Conservation (phyloP, 2,888 invertebrate genomes). For the Anticlea derivata region DNA sequence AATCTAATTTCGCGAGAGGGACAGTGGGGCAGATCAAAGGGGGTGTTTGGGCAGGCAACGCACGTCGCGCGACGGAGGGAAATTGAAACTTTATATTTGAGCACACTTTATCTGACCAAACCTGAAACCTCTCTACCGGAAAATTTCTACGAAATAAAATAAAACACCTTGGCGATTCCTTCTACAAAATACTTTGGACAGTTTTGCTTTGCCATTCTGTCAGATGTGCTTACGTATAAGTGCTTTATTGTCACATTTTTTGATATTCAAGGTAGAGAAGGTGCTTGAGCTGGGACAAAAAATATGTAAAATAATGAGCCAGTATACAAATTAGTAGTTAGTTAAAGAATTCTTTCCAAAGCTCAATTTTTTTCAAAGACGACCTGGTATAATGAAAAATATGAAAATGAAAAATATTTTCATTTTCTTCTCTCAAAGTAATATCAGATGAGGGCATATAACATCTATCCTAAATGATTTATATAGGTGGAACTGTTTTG, state of each 20-base stretch:
- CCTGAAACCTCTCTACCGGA: constrained; percentile 61
- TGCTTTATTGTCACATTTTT: constrained; percentile 1
- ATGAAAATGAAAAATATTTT: too few relatives aligned
- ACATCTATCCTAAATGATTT: too few relatives aligned
- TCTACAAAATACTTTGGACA: constrained; percentile 10
- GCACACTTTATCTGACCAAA: constrained; percentile 75
- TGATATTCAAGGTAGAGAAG: too few relatives aligned
- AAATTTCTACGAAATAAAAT: constrained; percentile 72
- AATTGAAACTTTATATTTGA: constrained; percentile 82
- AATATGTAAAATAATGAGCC: too few relatives aligned
- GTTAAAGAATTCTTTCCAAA: too few relatives aligned
- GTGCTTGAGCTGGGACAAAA: too few relatives aligned
- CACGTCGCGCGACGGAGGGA: constrained; percentile 65
- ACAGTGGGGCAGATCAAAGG: constrained; percentile 53
- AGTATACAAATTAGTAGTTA: too few relatives aligned
- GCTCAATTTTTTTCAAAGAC: too few relatives aligned
- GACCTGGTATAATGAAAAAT: too few relatives aligned
- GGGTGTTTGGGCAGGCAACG: constrained; percentile 59
- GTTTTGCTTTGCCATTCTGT: constrained; percentile 4
- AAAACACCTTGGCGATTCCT: constrained; percentile 62
- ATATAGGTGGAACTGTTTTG: too few relatives aligned
- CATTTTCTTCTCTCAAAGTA: too few relatives aligned
- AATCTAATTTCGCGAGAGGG: constrained; percentile 34
- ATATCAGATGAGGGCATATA: too few relatives aligned
- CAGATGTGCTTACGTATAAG: background rate